These are phyloP conservation scores for Hydrozoanthus tunicans DNA, from an alignment of 64 coral and sea anemone genomes.

Conservation along the genomic window DNA sequence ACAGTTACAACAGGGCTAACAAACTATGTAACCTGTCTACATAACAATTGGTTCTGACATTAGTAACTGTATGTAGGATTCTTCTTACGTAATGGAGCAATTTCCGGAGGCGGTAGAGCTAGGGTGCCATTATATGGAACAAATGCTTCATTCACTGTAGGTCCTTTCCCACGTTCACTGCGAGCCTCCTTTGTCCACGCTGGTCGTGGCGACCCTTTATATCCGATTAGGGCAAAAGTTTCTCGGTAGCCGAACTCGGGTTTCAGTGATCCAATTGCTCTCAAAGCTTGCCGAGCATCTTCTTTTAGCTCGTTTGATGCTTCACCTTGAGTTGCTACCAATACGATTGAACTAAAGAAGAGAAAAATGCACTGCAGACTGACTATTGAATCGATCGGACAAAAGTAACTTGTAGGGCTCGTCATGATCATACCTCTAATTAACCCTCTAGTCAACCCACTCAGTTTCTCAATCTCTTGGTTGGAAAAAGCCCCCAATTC, in stretches of 20 bases:
- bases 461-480: too few relatives aligned
- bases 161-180: background rate
- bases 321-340: conserved; percentile 15
- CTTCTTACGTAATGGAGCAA: conserved; percentile 2
- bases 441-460: too few relatives aligned
- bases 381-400: too few relatives aligned
- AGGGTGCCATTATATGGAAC: background rate
- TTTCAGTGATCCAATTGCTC: background rate
- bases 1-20: too few relatives aligned
- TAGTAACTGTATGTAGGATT: background rate
- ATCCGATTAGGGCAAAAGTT: background rate
- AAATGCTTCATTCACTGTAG: background rate
- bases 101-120: background rate
- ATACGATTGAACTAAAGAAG: background rate
- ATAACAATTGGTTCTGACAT: too few relatives aligned
- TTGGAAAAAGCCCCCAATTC: too few relatives aligned
- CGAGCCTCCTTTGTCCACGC: background rate
- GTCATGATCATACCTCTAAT: too few relatives aligned
- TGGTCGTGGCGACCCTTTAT: conserved; percentile 3
- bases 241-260: background rate
- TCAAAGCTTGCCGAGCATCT: background rate
- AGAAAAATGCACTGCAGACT: background rate
- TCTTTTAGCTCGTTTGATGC: background rate
- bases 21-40: too few relatives aligned
- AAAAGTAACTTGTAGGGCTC: too few relatives aligned